Conservation (phyloP, 2,113 vertebrate species). For the Rhabdomys dilectus region DNA sequence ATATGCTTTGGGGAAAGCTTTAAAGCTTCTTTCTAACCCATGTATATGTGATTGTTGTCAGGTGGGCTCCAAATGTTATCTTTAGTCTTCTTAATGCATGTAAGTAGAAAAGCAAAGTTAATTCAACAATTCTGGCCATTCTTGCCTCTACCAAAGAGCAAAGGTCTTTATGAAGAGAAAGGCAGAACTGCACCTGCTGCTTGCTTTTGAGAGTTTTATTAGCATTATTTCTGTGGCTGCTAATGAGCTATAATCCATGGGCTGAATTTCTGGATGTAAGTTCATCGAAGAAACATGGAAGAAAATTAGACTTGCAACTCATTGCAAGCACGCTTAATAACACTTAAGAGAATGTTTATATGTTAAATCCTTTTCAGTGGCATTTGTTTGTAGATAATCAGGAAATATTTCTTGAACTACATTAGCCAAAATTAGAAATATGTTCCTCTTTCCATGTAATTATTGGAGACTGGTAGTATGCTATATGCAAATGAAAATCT, state of each 20-base stretch:
- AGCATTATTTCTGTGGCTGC: constrained; percentile 58
- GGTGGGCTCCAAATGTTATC: not conserved
- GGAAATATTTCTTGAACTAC: constrained; percentile 16
- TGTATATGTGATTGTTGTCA: constrained; percentile 42
- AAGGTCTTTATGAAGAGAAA: constrained; percentile 29
- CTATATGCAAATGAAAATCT: constrained; percentile 29
- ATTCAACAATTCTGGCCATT: not conserved
- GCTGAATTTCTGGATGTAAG: constrained; percentile 55
- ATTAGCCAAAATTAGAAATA: not conserved
- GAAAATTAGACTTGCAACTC: constrained; percentile 49
- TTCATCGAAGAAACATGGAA: constrained; percentile 57
- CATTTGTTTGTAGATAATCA: constrained; percentile 40
- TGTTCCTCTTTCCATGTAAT: not conserved
- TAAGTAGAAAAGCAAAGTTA: not conserved
- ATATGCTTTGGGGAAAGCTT: not conserved
- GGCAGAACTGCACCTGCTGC: constrained; percentile 25
- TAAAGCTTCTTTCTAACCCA: not conserved
- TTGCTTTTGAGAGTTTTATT: constrained; percentile 64
- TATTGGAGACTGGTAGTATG: not conserved
- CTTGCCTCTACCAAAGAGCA: not conserved
- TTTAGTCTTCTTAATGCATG: not conserved
- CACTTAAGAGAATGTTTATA: constrained; percentile 8
- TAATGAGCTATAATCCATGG: constrained; percentile 57
- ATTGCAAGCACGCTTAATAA: constrained; percentile 31
- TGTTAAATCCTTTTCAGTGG: constrained; percentile 39